These are phyloP conservation scores for Dissostichus mawsoni DNA, from an alignment of 2,113 vertebrate genomes.

Conservation along the genomic window DNA sequence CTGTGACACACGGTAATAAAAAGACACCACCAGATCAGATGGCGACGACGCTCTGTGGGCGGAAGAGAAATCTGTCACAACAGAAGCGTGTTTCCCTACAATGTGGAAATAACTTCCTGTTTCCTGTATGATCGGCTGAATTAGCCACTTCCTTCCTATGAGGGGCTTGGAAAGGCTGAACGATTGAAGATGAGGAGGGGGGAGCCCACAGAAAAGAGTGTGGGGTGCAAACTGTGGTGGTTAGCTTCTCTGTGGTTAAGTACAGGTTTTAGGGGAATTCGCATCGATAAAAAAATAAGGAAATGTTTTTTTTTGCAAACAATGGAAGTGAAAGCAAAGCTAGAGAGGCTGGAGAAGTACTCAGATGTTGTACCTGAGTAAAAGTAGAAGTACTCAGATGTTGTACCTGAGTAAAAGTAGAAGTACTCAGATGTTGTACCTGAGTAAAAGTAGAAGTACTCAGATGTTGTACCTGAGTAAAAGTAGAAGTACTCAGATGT, in stretches of 20 bases:
- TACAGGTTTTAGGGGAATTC: background rate
- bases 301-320: conserved; percentile 29
- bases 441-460: too few relatives aligned
- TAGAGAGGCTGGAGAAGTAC: background rate
- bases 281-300: conserved; percentile 19
- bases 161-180: background rate
- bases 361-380: too few relatives aligned
- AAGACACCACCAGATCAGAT: conserved; percentile 34
- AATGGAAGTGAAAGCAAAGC: background rate
- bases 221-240: background rate
- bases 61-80: conserved; percentile 45
- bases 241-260: background rate
- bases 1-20: conserved; percentile 2
- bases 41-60: background rate
- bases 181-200: background rate
- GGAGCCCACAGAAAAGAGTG: background rate
- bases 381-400: too few relatives aligned
- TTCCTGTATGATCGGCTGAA: conserved; percentile 78
- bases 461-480: too few relatives aligned
- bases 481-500: too few relatives aligned
- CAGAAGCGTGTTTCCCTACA: conserved; percentile 53
- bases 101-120: conserved; percentile 78
- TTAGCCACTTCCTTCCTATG: conserved; percentile 75
- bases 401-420: too few relatives aligned
- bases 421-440: too few relatives aligned